Evolutionary conservation across 2,797 vertebrate species (phyloP).

Genomic region (Gallinago nigripennis): DNA sequence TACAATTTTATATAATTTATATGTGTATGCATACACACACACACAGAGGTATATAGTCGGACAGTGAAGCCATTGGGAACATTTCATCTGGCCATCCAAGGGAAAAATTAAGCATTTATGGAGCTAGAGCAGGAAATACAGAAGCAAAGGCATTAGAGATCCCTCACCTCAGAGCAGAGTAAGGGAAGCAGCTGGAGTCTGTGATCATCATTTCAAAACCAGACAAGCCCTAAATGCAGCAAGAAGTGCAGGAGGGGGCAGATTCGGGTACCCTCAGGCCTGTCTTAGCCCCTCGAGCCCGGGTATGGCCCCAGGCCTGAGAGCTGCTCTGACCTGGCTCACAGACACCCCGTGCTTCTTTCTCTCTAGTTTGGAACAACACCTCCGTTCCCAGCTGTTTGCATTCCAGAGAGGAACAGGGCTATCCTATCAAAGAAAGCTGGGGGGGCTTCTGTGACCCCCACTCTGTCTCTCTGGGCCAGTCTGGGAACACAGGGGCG

Average conservation of each 20-base stretch:
- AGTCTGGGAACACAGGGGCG: neutral
- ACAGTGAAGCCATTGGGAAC: neutral
- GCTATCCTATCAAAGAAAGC: neutral
- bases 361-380: neutral
- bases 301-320: fast-evolving
- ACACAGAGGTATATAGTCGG: neutral
- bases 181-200: neutral
- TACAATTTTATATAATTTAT: neutral
- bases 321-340: neutral
- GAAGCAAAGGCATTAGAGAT: neutral
- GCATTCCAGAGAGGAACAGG: neutral
- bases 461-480: neutral
- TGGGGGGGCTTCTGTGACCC: neutral
- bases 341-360: neutral
- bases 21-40: neutral
- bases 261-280: neutral
- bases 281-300: neutral
- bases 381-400: neutral
- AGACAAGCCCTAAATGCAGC: neutral
- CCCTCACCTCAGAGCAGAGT: neutral
- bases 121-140: neutral
- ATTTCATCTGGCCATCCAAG: neutral
- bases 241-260: neutral
- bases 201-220: neutral
- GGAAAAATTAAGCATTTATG: neutral